phyloP scores from a whole-genome alignment of 2,888 invertebrate species.

The Drosophila picticornis region DNA sequence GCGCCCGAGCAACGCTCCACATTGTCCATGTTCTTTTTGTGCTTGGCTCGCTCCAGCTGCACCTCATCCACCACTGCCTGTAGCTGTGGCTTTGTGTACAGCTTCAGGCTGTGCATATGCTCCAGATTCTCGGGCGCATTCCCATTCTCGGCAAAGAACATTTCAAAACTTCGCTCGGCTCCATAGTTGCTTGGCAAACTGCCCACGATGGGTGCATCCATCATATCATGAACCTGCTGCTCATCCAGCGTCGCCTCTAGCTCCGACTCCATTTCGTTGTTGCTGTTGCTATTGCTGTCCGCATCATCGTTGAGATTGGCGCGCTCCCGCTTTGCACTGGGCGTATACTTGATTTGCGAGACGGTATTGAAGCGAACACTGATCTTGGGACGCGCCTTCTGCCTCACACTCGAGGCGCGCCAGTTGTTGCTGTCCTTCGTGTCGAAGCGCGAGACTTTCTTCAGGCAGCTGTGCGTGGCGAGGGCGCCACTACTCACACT shows the following conservation, averaged over 20 bases:
- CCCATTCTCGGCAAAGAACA: slow-evolving; percentile 88
- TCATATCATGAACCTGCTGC: neutral
- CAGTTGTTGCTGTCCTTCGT: slow-evolving; percentile 82
- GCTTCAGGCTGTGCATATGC: slow-evolving; percentile 87
- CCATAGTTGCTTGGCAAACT: slow-evolving; percentile 80
- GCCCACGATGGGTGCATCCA: slow-evolving; percentile 58
- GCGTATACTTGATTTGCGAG: slow-evolving; percentile 84
- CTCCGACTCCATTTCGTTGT: slow-evolving; percentile 45
- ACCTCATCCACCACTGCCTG: slow-evolving; percentile 83
- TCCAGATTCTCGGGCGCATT: slow-evolving; percentile 87
- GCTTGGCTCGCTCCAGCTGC: slow-evolving; percentile 81
- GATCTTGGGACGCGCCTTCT: slow-evolving; percentile 86
- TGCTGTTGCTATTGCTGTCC: slow-evolving; percentile 44
- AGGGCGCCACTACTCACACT: slow-evolving; percentile 83
- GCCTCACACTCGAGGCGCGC: slow-evolving; percentile 88
- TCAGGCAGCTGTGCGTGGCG: slow-evolving; percentile 82
- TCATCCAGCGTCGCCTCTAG: slow-evolving; percentile 6
- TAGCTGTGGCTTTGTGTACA: slow-evolving; percentile 85
- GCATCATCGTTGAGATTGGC: slow-evolving; percentile 68
- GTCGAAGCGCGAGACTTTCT: slow-evolving; percentile 83
- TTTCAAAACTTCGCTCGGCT: slow-evolving; percentile 87
- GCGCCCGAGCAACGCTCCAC: slow-evolving; percentile 66
- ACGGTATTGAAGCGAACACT: slow-evolving; percentile 85
- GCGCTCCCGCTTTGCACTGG: slow-evolving; percentile 77
- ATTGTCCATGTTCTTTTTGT: slow-evolving; percentile 83